Evolutionary conservation across 2,797 vertebrate genomes (phyloP).

Genomic region (Vespertilio murinus): DNA sequence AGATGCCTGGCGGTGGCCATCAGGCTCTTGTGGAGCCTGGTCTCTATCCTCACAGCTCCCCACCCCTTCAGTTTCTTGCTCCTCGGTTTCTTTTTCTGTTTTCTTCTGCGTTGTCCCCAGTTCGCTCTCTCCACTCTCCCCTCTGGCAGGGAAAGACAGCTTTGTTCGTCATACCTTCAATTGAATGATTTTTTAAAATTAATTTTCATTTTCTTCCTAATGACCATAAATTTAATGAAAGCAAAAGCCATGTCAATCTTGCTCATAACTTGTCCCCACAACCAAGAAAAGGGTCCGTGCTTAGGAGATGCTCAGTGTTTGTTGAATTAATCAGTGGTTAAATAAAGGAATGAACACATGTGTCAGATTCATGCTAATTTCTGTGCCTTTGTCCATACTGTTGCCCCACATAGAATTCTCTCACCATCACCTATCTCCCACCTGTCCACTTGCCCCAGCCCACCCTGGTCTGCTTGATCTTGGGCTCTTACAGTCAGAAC

Average conservation of each 20-base stretch:
- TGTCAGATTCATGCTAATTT: not conserved
- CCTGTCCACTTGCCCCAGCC: not conserved
- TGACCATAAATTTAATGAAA: not conserved
- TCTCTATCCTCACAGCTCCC: not conserved
- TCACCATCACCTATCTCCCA: not conserved
- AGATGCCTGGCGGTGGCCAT: not conserved
- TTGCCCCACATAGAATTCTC: not conserved
- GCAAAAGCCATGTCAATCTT: not conserved
- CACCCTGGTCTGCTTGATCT: not conserved
- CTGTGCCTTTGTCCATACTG: not conserved
- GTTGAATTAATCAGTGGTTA: slow-evolving; percentile 1
- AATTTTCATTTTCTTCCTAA: not conserved
- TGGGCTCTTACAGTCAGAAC: not conserved
- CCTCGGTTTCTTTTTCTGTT: not conserved
- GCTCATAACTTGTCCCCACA: not conserved
- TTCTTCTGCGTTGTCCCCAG: not conserved
- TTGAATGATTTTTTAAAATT: not conserved
- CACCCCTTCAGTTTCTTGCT: not conserved
- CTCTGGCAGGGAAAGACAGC: not conserved
- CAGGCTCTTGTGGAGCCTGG: not conserved
- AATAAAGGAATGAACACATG: not conserved
- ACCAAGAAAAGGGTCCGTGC: not conserved
- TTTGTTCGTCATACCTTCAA: not conserved
- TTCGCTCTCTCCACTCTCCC: not conserved
- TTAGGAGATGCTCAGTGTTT: not conserved